Base-by-base conservation (phyloP, 1,140 invertebrate species). In the Conus ventricosus region DNA sequence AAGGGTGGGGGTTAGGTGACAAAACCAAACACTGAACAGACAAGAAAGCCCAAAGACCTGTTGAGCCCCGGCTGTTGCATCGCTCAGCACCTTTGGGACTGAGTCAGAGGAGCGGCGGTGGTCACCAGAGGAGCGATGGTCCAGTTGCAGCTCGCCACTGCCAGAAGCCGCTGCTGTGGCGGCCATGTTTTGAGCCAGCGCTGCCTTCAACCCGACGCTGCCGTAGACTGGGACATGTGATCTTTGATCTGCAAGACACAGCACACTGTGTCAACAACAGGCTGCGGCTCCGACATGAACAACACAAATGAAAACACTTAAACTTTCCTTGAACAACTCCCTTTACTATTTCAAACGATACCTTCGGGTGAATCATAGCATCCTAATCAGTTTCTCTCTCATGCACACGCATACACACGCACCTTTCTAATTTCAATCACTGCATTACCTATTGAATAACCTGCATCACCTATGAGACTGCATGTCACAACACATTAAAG, bases 221-320 rank as follows among this genome's bases (percentile, higher is more conserved):
- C 71, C 23, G 83, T 60, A 17, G 88, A 83, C 82, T 88, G 87
- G 15, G 87, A 82, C 63, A 88, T 75, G 27, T 83, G 81, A 57
- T 88, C 87, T 57, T 88, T 39, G 39, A 39, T 39, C 39, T 39
- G 39, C 39, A 39, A 39, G 39, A 3, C 3, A 39, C 39, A 39
- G 39, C 39, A 0, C 39, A 39, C 39, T 3, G 3, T 39, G 39
- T 39, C 39, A 39, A 39, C 39, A 39, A 39, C 39, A 39, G 39
- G 39, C 39, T 39, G 39, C 39, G 0, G 39, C 3, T 39, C 39
- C 3, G 39, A 39, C 39, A 39, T 39, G 39, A 39, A 39, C 39
- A 39, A 39, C 3, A 39, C 39, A 1, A 1, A 39, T 39, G 39
- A 3, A 39, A 39, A 39, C 39, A 39, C 0, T 39, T 39, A 3